Conservation (phyloP, 2,888 invertebrate species). For the Sialis fuliginosa region DNA sequence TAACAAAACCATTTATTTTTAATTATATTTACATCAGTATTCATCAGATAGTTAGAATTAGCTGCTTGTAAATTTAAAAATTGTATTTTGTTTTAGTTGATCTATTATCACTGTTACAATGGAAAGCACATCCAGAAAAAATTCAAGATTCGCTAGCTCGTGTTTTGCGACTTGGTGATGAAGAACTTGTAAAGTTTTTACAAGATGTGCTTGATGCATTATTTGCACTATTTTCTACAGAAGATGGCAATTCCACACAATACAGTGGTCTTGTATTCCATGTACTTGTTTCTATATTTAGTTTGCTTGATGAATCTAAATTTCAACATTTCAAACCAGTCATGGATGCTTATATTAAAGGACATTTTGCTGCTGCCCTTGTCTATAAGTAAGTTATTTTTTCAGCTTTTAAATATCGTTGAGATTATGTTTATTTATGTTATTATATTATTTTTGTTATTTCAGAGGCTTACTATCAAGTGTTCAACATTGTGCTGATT, state of each 20-base stretch:
- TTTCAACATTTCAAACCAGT: constrained; percentile 92
- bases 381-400: constrained; percentile 62
- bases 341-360: constrained; percentile 83
- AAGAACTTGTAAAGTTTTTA: constrained; percentile 86
- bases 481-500: constrained; percentile 78
- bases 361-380: constrained; percentile 86
- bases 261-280: constrained; percentile 85
- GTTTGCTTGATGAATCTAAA: constrained; percentile 71
- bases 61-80: no score
- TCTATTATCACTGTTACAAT: constrained; percentile 71
- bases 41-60: no score
- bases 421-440: not conserved
- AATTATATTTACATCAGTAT: not conserved
- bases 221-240: constrained; percentile 84
- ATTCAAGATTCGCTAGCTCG: constrained; percentile 73
- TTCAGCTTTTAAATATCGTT: not conserved
- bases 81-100: constrained; percentile 41
- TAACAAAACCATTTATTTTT: not conserved
- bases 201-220: constrained; percentile 87
- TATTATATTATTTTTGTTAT: not conserved
- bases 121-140: constrained; percentile 77
- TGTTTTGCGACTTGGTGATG: constrained; percentile 65
- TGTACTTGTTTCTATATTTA: constrained; percentile 82
- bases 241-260: constrained; percentile 76
- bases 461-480: constrained; percentile 66